A percentile compares a stretch with the other conserved stretches of the same genome.
Conservation (phyloP, 2,113 vertebrate species). For the Erpornis zantholeuca region DNA sequence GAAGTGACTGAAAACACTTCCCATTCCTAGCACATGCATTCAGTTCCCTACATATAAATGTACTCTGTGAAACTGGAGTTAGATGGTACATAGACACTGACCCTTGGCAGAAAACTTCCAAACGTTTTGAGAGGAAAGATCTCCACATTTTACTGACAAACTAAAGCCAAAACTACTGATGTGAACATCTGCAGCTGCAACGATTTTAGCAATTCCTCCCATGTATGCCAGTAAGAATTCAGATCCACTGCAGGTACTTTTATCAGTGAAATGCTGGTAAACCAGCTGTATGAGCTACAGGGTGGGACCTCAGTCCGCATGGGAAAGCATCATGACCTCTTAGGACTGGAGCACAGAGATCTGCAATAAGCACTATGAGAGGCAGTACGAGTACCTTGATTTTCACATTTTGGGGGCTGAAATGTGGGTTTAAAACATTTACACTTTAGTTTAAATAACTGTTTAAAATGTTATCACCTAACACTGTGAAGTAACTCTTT, state of each 20-base stretch:
- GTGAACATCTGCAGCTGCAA: not conserved
- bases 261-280: not conserved
- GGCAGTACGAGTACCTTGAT: not conserved
- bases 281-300: not conserved
- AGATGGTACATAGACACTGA: not conserved
- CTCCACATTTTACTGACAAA: not conserved
- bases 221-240: not conserved
- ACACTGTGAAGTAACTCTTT: not conserved
- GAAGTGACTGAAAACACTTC: not conserved
- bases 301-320: not conserved
- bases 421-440: not conserved
- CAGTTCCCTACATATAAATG: not conserved
- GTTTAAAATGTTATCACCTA: not conserved
- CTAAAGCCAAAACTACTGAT: not conserved
- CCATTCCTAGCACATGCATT: not conserved
- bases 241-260: not conserved
- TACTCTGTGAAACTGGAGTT: not conserved
- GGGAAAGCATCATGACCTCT: not conserved
- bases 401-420: not conserved
- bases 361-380: not conserved
- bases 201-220: not conserved
- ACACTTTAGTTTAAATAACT: not conserved
- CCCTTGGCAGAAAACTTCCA: not conserved
- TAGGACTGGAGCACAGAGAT: not conserved
- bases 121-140: not conserved